Evolutionary conservation across 1,140 invertebrate species (phyloP), one percentile per base, ranked within the genome.

Genomic region (Drosophila yakuba): DNA sequence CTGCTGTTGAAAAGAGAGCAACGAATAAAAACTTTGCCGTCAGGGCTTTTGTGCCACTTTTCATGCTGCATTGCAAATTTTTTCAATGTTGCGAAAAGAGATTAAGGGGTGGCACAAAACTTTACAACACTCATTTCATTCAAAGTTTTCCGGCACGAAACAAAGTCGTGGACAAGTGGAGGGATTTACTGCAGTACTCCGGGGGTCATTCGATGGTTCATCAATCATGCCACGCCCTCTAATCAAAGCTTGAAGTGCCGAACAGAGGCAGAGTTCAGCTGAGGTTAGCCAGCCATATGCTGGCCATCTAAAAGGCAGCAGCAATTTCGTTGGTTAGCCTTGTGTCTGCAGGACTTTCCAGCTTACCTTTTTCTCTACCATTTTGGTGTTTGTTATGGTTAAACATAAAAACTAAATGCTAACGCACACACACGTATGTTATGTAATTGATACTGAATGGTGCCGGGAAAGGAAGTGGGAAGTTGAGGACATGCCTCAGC

Each of bases 271-370:
- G 64, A n/a, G 25, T 32, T 39, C 36, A 38, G 43, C 55, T 69
- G 15, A 8, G 51, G 60, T 56, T 78, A 74, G 45, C 51, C 38
- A 8, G 63, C 66, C 79, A 82, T 58, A 71, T 58, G 67, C 36
- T 69, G 62, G 60, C 17, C 76, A 44, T 73, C 80, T 78, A 84
- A 88, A 88, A 88, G 84, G 68, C 84, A 78, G 84, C 84, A 80
- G 76, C 84, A 80, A 84, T 88, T 89, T 89, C 38, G 47, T 77
- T 84, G 84, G 80, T 84, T 84, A 86, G 74, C 75, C 75, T 64
- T 59, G 55, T 75, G 80, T 71, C 76, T 88, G 73, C 61, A 61
- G 59, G 60, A 72, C 58, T 63, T 69, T 25, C 41, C 28, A 45
- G 36, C 14, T 41, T 47, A 43, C 35, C 2, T 14, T 44, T 23